phyloP scores from a whole-genome alignment of 2,113 vertebrate genomes.

The Eleginops maclovinus region DNA sequence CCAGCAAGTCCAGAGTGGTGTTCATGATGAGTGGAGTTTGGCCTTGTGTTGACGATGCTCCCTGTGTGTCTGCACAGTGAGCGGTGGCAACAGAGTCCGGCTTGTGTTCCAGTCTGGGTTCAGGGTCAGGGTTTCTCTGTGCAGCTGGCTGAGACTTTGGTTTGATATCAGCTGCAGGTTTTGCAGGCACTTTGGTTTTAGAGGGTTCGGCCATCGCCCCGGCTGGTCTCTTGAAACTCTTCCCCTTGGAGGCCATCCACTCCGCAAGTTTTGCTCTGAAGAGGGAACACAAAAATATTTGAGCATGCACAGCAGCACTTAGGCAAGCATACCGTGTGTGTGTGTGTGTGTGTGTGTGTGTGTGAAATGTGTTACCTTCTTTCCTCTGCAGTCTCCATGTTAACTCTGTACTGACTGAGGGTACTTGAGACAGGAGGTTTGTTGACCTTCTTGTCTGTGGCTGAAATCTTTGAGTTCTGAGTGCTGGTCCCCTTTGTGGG shows the following conservation, averaged over 20 bases:
- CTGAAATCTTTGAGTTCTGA: constrained; percentile 46
- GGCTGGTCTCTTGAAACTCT: constrained; percentile 85
- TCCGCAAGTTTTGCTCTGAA: constrained; percentile 85
- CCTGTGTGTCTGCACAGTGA: neutral
- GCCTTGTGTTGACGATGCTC: neutral
- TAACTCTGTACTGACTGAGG: constrained; percentile 74
- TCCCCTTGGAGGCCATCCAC: constrained; percentile 88
- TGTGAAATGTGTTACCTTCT: constrained; percentile 79
- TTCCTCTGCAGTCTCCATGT: constrained; percentile 82
- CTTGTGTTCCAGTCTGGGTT: neutral
- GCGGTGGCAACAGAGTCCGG: neutral
- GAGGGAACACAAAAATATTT: constrained; percentile 1
- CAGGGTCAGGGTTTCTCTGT: constrained; percentile 21
- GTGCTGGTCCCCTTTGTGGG: constrained; percentile 51
- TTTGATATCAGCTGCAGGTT: constrained; percentile 15
- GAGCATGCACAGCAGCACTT: neutral
- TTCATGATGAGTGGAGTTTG: constrained; percentile 62
- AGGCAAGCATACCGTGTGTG: fast-evolving
- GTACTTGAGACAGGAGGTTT: constrained; percentile 67
- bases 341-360: neutral
- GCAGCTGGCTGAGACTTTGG: neutral
- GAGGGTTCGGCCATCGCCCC: constrained; percentile 24
- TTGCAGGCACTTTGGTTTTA: constrained; percentile 40
- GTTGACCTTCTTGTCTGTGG: constrained; percentile 67
- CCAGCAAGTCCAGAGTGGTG: constrained; percentile 76